phyloP scores from a whole-genome alignment of 1,140 invertebrate genomes.

The Meloidogyne floridensis region DNA sequence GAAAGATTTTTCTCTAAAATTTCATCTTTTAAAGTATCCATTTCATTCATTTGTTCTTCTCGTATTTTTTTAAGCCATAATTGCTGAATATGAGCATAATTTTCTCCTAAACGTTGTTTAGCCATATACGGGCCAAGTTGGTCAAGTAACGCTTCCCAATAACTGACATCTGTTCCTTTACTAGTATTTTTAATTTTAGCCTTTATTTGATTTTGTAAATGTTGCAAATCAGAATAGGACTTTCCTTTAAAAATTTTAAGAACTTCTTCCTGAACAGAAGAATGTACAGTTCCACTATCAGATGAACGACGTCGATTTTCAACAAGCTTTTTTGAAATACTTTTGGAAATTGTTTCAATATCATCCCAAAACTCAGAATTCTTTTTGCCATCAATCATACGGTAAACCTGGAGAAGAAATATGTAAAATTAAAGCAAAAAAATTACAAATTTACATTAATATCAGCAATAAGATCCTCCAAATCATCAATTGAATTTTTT shows the following conservation, averaged over 20 bases:
- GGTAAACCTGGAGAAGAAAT: constrained; percentile 50
- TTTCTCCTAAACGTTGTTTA: constrained; percentile 82
- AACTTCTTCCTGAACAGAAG: constrained; percentile 86
- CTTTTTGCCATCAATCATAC: constrained; percentile 74
- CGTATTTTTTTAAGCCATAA: constrained; percentile 86
- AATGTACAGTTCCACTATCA: constrained; percentile 77
- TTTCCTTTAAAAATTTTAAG: constrained; percentile 84
- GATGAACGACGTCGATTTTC: constrained; percentile 71
- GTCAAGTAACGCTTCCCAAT: constrained; percentile 91
- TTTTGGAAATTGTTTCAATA: constrained; percentile 90
- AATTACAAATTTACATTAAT: constrained; percentile 76
- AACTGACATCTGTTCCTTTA: constrained; percentile 89
- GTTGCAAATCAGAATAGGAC: constrained; percentile 71
- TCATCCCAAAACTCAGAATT: constrained; percentile 95
- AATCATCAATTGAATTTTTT: constrained; percentile 83
- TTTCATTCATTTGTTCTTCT: constrained; percentile 71
- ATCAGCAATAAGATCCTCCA: constrained; percentile 96
- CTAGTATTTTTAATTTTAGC: constrained; percentile 80
- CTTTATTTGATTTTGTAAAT: constrained; percentile 82
- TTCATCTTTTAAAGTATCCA: constrained; percentile 14
- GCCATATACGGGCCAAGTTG: constrained; percentile 95
- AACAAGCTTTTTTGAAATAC: constrained; percentile 85
- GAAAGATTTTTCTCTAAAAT: background rate
- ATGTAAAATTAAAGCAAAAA: constrained; percentile 4
- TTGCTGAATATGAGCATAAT: constrained; percentile 86